These are phyloP conservation scores for Taphrorychus bicolor DNA, from an alignment of 2,888 invertebrate genomes.

Conservation along the genomic window DNA sequence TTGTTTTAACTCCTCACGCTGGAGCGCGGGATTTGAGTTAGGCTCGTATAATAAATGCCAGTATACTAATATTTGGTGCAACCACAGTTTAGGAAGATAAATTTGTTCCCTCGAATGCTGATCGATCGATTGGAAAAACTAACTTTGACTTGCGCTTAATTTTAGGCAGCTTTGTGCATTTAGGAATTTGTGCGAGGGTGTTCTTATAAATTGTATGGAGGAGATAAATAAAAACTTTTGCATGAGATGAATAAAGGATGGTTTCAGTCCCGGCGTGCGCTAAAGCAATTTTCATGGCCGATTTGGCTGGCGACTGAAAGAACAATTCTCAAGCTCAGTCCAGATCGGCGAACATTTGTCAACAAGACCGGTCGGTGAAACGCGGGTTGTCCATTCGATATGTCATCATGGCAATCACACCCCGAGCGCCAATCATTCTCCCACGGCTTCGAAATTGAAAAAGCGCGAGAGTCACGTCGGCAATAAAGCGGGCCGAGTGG, in stretches of 20 bases:
- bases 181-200: background rate
- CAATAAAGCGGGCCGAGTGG: constrained; percentile 60
- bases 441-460: constrained; percentile 60
- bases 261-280: background rate
- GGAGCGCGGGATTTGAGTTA: background rate
- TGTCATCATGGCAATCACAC: constrained; percentile 62
- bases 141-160: background rate
- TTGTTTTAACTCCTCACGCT: constrained; percentile 5
- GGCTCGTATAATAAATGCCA: background rate
- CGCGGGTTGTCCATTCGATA: constrained; percentile 57
- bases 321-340: constrained; percentile 37
- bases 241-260: background rate
- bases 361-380: constrained; percentile 54
- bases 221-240: background rate
- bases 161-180: background rate
- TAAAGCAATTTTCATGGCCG: constrained; percentile 26
- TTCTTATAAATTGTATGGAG: background rate
- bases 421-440: constrained; percentile 62
- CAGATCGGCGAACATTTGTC: constrained; percentile 54
- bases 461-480: constrained; percentile 62
- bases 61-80: background rate
- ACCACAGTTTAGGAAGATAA: background rate
- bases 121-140: background rate
- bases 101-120: background rate
- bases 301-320: constrained; percentile 28